Percentiles rank a stretch among this genome's conserved stretches.
Conservation (phyloP, 2,797 vertebrate species). For the Acrossocheilus fasciatus region DNA sequence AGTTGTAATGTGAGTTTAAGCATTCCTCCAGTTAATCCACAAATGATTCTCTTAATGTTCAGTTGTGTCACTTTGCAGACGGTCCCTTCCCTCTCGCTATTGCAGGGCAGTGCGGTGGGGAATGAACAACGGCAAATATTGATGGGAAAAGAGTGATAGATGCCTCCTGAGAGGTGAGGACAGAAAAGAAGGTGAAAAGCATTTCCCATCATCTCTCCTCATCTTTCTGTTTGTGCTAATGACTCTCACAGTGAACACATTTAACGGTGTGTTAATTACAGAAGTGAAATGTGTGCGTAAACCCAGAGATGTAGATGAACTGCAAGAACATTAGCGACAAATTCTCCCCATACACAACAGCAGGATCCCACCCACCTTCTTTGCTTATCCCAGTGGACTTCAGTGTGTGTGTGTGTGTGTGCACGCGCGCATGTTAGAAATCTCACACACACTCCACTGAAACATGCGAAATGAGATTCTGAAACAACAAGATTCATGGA, state of each 20-base stretch:
- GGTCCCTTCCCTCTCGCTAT: slow-evolving; percentile 27
- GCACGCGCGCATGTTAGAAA: slow-evolving; percentile 29
- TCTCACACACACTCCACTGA: slow-evolving; percentile 42
- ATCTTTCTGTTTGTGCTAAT: slow-evolving; percentile 58
- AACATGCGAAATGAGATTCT: slow-evolving; percentile 65
- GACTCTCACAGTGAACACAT: slow-evolving; percentile 60
- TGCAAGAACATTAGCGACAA: slow-evolving; percentile 50
- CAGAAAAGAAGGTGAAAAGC: slow-evolving; percentile 53
- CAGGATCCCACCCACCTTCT: slow-evolving; percentile 55
- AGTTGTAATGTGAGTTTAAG: neutral
- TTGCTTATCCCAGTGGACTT: slow-evolving; percentile 53
- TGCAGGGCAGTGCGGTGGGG: slow-evolving; percentile 1
- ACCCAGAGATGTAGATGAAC: slow-evolving; percentile 48
- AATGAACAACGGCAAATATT: slow-evolving; percentile 39
- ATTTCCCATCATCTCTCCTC: slow-evolving; percentile 50
- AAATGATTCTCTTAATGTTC: neutral
- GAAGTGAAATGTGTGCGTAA: slow-evolving; percentile 45
- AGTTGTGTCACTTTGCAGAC: slow-evolving; percentile 62
- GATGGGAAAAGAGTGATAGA: slow-evolving; percentile 37
- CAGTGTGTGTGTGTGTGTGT: slow-evolving; percentile 27
- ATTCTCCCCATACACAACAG: slow-evolving; percentile 48
- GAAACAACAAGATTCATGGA: slow-evolving; percentile 67
- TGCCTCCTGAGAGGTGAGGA: slow-evolving; percentile 44
- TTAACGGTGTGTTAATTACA: slow-evolving; percentile 59
- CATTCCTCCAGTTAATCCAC: neutral